Conservation (phyloP, 2,888 invertebrate species). For the Andrena bicolor region DNA sequence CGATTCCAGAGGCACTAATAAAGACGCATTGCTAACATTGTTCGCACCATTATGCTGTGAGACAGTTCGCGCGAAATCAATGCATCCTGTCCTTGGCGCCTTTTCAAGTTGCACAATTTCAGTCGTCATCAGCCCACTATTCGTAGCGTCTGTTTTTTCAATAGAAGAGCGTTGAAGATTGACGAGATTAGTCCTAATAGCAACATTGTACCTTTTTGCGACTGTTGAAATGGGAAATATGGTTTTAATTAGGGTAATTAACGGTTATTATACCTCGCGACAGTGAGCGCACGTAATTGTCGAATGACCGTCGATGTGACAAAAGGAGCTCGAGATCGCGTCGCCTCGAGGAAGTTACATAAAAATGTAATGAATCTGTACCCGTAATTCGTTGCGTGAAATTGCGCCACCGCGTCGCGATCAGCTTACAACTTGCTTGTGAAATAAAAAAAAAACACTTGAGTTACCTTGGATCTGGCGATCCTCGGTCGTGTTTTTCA, state of each 20-base stretch:
- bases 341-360: constrained; percentile 45
- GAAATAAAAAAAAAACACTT: neutral
- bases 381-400: constrained; percentile 18
- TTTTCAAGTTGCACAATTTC: neutral
- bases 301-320: neutral
- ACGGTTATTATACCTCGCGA: too few species aligned
- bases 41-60: neutral
- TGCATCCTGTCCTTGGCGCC: neutral
- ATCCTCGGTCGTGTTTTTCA: neutral
- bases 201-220: neutral
- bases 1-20: constrained; percentile 28
- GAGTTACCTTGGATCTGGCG: neutral
- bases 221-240: neutral
- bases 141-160: neutral
- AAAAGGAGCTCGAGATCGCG: constrained; percentile 3
- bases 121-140: neutral
- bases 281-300: neutral
- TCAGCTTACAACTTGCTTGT: neutral
- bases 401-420: constrained; percentile 13
- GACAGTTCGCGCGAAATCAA: neutral
- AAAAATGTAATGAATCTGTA: constrained; percentile 33
- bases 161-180: neutral
- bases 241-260: constrained; percentile 17
- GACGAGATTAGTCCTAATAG: neutral
- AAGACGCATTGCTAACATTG: constrained; percentile 5